Evolutionary conservation across 2,113 vertebrate species (phyloP), one percentile per base, ranked within the genome.

Genomic region (Halichoeres trimaculatus): DNA sequence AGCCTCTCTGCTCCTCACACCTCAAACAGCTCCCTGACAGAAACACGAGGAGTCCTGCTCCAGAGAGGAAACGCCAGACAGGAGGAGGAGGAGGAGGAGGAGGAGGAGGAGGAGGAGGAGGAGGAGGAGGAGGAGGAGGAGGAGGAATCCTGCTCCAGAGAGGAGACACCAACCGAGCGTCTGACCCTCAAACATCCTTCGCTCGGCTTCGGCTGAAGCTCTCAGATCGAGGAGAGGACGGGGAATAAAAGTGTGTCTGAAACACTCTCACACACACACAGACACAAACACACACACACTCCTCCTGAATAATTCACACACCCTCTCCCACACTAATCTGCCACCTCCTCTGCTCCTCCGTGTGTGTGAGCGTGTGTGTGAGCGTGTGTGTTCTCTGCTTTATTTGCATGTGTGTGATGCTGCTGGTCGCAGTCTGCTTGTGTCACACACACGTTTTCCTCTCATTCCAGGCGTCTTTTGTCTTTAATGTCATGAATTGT

Each of bases 291-390:
- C 30, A 60, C 26, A 65, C 53, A 52, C 53, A 70, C 51, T 0
- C 54, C 16, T 71, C 62, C 63, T 85, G 64, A 83, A 85, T 87
- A 76, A 87, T 87, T 86, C 13, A 81, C 76, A 76, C 76, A 23
- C 76, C 76, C 76, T 55, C 71, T 65, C 68, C 65, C 61, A 23
- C 43, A 54, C 45, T 56, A 54, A 81, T 79, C 80, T 72, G 85
- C 78, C 74, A 70, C 76, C 73, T 81, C 54, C 61, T 66, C 77
- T 47, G 58, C 4, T 5, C 45, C 24, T 61, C 52, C 43, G 34
- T 47, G 57, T 65, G 13, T 20, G 43, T 24, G 59, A 30, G 24
- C 16, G n/a, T n/a, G n/a, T 61, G 55, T 43, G 58, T 74, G 38
- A 51, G 16, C n/a, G 8, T 61, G 24, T 57, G 17, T 4, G 17